phyloP scores from a whole-genome alignment of 2,888 invertebrate species.

The Coremacera marginata region DNA sequence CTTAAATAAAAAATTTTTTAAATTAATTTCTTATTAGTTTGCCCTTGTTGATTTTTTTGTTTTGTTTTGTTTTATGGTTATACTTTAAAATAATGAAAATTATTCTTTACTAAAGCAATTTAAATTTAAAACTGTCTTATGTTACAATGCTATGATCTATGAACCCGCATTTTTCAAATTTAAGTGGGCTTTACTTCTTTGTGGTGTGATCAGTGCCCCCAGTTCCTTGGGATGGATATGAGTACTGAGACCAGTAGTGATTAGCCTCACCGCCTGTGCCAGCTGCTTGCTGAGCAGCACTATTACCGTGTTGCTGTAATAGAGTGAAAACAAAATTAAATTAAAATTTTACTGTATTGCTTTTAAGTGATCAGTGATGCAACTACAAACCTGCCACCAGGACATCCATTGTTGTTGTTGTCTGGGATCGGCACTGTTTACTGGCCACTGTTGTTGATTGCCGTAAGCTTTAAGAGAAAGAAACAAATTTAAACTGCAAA shows the following conservation, averaged over 20 bases:
- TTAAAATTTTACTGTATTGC: background rate
- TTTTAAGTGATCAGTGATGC: background rate
- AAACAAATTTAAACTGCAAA: background rate
- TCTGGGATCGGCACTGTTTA: conserved; percentile 59
- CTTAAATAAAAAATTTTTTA: conserved; percentile 11
- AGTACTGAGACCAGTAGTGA: conserved; percentile 68
- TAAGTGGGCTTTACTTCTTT: conserved; percentile 14
- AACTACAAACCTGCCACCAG: conserved; percentile 67
- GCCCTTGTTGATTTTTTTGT: conserved; percentile 1
- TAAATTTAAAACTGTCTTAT: conserved; percentile 28
- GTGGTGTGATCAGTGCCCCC: conserved; percentile 14
- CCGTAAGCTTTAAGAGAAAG: conserved; percentile 55
- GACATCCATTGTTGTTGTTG: conserved; percentile 68
- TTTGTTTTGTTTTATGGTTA: conserved; percentile 11
- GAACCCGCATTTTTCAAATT: conserved; percentile 20
- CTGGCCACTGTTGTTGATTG: conserved; percentile 63
- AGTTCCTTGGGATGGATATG: conserved; percentile 62
- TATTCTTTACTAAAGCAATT: conserved; percentile 13
- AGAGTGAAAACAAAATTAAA: background rate
- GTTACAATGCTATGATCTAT: conserved; percentile 31
- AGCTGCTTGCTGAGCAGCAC: conserved; percentile 49
- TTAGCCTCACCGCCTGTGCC: conserved; percentile 59
- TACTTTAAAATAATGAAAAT: conserved; percentile 9
- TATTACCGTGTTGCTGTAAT: conserved; percentile 47
- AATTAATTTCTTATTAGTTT: conserved; percentile 29